Evolutionary conservation across 2,113 vertebrate genomes (phyloP).

Genomic region (Tyrannus savana): DNA sequence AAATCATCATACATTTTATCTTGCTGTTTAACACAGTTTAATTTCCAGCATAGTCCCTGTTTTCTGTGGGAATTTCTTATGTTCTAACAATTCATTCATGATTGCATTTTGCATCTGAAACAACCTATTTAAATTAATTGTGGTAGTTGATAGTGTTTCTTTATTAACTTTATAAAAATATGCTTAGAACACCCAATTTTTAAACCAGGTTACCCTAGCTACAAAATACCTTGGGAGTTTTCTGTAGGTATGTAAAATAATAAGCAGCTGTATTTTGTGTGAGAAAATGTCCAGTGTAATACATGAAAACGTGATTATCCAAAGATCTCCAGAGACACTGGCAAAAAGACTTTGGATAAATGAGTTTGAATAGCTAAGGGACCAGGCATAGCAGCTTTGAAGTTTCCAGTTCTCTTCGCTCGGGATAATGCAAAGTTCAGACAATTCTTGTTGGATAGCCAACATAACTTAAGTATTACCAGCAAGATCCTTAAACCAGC

Average conservation of each 20-base stretch:
- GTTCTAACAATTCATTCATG: background rate
- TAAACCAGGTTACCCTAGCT: background rate
- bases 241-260: background rate
- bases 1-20: background rate
- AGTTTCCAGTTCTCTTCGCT: background rate
- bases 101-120: background rate
- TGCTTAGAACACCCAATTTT: background rate
- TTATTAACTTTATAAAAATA: background rate
- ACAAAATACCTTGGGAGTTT: background rate
- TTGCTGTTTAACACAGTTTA: background rate
- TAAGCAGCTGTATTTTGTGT: background rate
- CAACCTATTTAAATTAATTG: background rate
- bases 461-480: background rate
- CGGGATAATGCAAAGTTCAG: background rate
- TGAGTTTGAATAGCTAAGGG: constrained; percentile 7
- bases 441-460: background rate
- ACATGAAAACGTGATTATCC: background rate
- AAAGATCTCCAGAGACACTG: background rate
- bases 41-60: background rate
- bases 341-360: constrained; percentile 22
- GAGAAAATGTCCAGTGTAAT: background rate
- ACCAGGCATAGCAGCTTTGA: background rate
- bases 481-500: background rate
- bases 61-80: background rate
- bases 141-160: background rate